These are phyloP conservation scores for Nothura maculosa DNA, from an alignment of 2,797 vertebrate species.

Conservation along the genomic window DNA sequence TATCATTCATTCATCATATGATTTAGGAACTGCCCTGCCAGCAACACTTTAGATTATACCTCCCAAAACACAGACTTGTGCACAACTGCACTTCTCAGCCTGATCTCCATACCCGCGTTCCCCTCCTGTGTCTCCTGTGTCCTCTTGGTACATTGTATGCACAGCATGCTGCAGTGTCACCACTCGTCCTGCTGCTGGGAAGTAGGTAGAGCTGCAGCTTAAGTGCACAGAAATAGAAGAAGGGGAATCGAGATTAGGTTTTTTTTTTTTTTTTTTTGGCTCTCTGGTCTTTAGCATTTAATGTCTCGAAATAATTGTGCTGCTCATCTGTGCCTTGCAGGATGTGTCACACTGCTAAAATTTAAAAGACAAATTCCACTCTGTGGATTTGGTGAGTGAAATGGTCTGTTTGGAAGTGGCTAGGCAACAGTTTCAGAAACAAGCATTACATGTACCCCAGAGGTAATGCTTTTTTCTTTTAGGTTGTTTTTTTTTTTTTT, in stretches of 20 bases:
- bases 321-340: not conserved
- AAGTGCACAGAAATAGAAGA: not conserved
- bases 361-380: constrained; percentile 17
- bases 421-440: not conserved
- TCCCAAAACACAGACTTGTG: not conserved
- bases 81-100: not conserved
- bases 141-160: not conserved
- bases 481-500: not conserved
- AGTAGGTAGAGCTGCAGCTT: not conserved
- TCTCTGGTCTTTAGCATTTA: not conserved
- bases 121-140: not conserved
- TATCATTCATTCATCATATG: not conserved
- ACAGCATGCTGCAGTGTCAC: rapidly evolving
- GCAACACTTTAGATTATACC: not conserved
- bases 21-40: not conserved
- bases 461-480: not conserved
- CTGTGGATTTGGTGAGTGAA: not conserved
- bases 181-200: not conserved
- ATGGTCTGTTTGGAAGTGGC: not conserved
- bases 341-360: not conserved
- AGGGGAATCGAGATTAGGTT: not conserved
- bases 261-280: not conserved
- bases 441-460: not conserved
- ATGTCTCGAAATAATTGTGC: not conserved
- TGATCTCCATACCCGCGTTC: not conserved